Conservation (phyloP, 2,113 vertebrate species). For the Cyprinodon tularosa region DNA sequence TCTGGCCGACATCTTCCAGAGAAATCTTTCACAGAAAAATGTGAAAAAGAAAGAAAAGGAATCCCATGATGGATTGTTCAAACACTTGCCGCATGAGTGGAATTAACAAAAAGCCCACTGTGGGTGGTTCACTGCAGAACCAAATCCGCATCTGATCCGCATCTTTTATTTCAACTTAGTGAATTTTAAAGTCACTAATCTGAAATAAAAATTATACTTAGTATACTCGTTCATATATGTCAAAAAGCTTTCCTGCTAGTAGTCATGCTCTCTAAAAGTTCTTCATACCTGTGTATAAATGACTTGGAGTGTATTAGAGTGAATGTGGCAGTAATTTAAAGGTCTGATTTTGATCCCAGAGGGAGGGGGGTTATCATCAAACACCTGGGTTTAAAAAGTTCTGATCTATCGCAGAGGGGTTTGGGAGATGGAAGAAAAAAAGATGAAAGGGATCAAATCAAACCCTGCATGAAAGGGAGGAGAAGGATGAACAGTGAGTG, state of each 20-base stretch:
- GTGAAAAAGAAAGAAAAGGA: constrained; percentile 43
- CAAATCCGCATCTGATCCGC: constrained; percentile 76
- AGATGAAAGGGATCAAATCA: not conserved
- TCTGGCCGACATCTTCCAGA: constrained; percentile 26
- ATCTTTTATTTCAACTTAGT: constrained; percentile 8
- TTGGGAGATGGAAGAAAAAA: not conserved
- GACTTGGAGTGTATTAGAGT: too few relatives aligned
- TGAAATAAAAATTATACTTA: too few relatives aligned
- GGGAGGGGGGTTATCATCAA: constrained; percentile 40
- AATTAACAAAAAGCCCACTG: constrained; percentile 67
- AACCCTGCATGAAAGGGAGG: not conserved
- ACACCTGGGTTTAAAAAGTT: constrained; percentile 15
- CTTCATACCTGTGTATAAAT: too few relatives aligned
- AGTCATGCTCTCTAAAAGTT: not conserved
- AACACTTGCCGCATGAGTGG: constrained; percentile 21
- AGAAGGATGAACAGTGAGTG: not conserved
- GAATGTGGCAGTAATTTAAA: not conserved
- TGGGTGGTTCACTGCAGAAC: constrained; percentile 61
- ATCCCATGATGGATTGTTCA: constrained; percentile 30
- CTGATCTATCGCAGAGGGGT: not conserved
- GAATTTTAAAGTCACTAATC: not conserved
- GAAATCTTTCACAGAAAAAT: constrained; percentile 52
- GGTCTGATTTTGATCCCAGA: constrained; percentile 30
- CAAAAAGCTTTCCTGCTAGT: not conserved
- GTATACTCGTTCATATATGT: not conserved